Conservation (phyloP, 1,140 invertebrate species). For the Papilio aristodemus region DNA sequence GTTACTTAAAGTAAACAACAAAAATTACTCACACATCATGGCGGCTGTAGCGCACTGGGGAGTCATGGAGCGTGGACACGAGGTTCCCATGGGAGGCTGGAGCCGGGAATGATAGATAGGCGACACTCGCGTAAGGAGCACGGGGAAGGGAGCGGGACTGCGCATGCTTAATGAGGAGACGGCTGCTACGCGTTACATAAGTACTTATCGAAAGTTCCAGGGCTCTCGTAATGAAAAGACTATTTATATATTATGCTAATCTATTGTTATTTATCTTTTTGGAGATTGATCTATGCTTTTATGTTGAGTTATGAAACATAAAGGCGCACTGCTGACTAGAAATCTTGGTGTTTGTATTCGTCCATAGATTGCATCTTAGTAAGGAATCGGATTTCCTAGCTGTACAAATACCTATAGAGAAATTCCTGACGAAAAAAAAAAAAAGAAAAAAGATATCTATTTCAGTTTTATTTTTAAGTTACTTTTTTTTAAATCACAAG, state of each 20-base stretch:
- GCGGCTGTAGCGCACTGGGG: not conserved
- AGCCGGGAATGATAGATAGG: not conserved
- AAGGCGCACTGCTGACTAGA: not conserved
- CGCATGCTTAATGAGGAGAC: constrained; percentile 5
- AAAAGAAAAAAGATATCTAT: not conserved
- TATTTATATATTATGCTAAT: no score
- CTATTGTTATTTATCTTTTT: no score
- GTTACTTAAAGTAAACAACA: not conserved
- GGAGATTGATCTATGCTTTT: not conserved
- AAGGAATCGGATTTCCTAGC: not conserved
- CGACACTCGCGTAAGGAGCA: not conserved
- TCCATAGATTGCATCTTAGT: no score
- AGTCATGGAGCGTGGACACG: not conserved
- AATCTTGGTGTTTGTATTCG: no score
- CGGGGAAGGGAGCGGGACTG: not conserved
- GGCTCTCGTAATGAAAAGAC: no score
- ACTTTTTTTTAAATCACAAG: not conserved
- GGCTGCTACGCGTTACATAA: not conserved
- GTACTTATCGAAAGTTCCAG: not conserved
- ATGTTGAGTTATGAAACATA: not conserved
- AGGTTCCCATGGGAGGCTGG: not conserved
- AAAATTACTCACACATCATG: constrained; percentile 7
- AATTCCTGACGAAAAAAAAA: no score
- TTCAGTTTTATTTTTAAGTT: not conserved
- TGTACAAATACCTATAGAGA: not conserved